Base-by-base conservation (phyloP, 2,797 vertebrate species). In the Trachops cirrhosus region DNA sequence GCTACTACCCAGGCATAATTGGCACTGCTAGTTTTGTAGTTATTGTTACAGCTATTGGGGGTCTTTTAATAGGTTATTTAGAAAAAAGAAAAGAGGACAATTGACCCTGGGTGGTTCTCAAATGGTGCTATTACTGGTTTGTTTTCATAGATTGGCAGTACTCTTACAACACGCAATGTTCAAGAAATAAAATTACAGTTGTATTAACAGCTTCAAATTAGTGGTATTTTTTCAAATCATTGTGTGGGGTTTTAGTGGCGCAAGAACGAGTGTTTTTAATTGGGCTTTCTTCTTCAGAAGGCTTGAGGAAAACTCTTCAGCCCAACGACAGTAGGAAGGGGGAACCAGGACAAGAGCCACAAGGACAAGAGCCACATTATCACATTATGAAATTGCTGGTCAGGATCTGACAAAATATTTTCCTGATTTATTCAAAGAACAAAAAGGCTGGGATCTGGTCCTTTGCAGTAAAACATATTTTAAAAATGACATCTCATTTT, bases 181-280 rank as follows among this genome's bases (percentile, higher is more conserved):
- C 93, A 84, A 94, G 96, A 96, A 97, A 97, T 96, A 96, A 98
- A 98, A 98, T 97, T 97, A 95, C 96, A 95, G 96, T 94, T 96
- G 94, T 94, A 97, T 98, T 97, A 97, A 96, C 93, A 96, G 91
- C 96, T 95, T 96, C 87, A 97, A 97, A 98, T 98, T 96, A 98
- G 86, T 93, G 96, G 96, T 97, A 87, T 96, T 97, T 96, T 96
- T 96, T 96, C 94, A 94, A 94, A 94, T 78, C 80, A 92, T 96
- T 96, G 92, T 97, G 93, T 92, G 54, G 68, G 89, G 82, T 96
- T 97, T 97, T 93, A 96, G 93, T 95, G 93, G 91, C 0, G 1
- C 62, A 94, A 97, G 44, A 44, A 44, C 62, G 91, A 96, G 86
- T 79, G 84, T 11, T 94, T 94, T 96, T 97, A 97, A 97, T 96